phyloP scores from a whole-genome alignment of 1,140 invertebrate species.

The Telenomus remus region DNA sequence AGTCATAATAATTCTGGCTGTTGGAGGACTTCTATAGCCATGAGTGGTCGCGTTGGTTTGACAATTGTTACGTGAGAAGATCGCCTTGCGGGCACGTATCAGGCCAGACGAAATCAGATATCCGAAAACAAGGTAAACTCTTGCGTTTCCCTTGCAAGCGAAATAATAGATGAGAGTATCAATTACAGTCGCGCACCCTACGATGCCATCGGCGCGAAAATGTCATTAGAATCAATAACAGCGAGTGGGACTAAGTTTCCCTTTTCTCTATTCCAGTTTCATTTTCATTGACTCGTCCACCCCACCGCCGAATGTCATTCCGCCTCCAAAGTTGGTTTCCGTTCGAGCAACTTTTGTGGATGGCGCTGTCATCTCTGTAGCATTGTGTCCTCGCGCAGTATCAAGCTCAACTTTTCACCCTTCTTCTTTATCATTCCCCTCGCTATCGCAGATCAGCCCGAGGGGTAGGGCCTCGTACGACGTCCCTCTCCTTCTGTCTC shows the following conservation, averaged over 20 bases:
- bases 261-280: slow-evolving; percentile 50
- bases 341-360: slow-evolving; percentile 60
- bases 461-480: slow-evolving; percentile 49
- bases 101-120: slow-evolving; percentile 44
- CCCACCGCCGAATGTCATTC: slow-evolving; percentile 49
- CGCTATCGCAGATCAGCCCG: slow-evolving; percentile 56
- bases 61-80: slow-evolving; percentile 10
- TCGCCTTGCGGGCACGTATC: not conserved
- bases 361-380: slow-evolving; percentile 59
- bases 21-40: too few species aligned
- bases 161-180: slow-evolving; percentile 62
- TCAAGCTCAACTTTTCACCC: slow-evolving; percentile 62
- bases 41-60: too few species aligned
- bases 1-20: too few species aligned
- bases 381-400: slow-evolving; percentile 58
- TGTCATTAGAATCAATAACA: slow-evolving; percentile 71
- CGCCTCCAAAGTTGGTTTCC: slow-evolving; percentile 62
- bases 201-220: slow-evolving; percentile 67
- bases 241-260: slow-evolving; percentile 34
- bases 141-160: slow-evolving; percentile 27
- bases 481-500: slow-evolving; percentile 11
- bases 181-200: slow-evolving; percentile 61
- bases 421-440: slow-evolving; percentile 58
- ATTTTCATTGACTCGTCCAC: slow-evolving; percentile 37
- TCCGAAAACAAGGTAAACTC: slow-evolving; percentile 42